phyloP scores from a whole-genome alignment of 2,888 invertebrate genomes.

The Seladonia tumulorum region DNA sequence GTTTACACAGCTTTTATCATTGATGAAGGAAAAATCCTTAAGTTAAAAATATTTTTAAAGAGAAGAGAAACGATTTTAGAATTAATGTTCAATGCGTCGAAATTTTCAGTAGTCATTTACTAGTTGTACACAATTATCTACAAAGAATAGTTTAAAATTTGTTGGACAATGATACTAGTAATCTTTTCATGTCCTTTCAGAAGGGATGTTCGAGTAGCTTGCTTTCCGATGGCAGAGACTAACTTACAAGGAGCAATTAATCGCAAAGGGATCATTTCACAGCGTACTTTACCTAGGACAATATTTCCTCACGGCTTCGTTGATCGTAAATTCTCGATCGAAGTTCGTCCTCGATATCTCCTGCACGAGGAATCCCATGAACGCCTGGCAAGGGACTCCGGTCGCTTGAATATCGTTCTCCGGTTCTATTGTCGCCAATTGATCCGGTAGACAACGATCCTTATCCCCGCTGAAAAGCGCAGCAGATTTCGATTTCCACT shows the following conservation, averaged over 20 bases:
- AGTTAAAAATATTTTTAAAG: no score
- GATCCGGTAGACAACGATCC: slow-evolving; percentile 60
- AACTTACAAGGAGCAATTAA: neutral
- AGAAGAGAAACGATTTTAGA: no score
- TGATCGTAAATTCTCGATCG: slow-evolving; percentile 57
- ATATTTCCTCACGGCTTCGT: slow-evolving; percentile 67
- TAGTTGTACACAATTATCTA: no score
- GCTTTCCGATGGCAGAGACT: no score
- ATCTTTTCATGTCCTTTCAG: no score
- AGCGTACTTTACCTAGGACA: slow-evolving; percentile 72
- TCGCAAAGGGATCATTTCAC: neutral
- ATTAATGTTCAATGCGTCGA: no score
- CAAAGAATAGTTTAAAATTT: no score
- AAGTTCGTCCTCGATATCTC: slow-evolving; percentile 67
- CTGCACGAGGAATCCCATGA: slow-evolving; percentile 74
- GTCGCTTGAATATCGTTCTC: slow-evolving; percentile 75
- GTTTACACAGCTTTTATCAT: no score
- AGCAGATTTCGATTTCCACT: neutral
- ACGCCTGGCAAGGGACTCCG: slow-evolving; percentile 77
- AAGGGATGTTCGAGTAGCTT: no score
- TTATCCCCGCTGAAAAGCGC: slow-evolving; percentile 14
- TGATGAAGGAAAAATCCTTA: no score
- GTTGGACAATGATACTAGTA: no score
- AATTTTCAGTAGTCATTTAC: no score
- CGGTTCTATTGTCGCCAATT: slow-evolving; percentile 65